These are phyloP conservation scores for Molothrus ater DNA, from an alignment of 2,797 vertebrate species.

Conservation along the genomic window DNA sequence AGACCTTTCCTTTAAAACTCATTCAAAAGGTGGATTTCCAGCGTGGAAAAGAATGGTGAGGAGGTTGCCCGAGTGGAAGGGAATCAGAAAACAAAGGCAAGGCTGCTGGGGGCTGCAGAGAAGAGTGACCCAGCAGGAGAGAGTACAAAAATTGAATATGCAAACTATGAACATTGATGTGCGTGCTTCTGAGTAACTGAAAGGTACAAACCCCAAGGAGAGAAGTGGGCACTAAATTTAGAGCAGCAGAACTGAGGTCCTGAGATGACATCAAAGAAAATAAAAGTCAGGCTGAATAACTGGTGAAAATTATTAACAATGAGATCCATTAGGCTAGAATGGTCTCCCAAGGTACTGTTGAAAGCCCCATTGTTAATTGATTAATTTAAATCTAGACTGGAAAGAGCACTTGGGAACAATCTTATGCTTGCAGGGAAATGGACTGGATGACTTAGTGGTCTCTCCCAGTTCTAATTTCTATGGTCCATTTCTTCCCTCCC, in stretches of 20 bases:
- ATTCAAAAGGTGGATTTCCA: background rate
- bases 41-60: background rate
- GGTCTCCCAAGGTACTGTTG: background rate
- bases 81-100: background rate
- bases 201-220: background rate
- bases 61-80: background rate
- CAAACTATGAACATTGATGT: background rate
- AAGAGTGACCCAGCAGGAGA: background rate
- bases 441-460: constrained; percentile 23
- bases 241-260: background rate
- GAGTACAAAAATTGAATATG: background rate
- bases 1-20: background rate
- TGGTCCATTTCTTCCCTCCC: constrained; percentile 34
- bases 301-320: constrained; percentile 30
- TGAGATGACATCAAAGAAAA: constrained; percentile 1
- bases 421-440: constrained; percentile 9
- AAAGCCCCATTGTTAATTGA: constrained; percentile 36
- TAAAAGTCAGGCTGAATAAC: constrained; percentile 7
- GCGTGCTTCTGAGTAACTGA: background rate
- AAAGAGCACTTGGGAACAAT: constrained; percentile 23
- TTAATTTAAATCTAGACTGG: constrained; percentile 42
- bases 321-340: background rate
- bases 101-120: background rate
- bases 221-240: background rate
- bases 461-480: constrained; percentile 62